Evolutionary conservation across 2,888 invertebrate genomes (phyloP).

Genomic region (Tiliacea aurago): DNA sequence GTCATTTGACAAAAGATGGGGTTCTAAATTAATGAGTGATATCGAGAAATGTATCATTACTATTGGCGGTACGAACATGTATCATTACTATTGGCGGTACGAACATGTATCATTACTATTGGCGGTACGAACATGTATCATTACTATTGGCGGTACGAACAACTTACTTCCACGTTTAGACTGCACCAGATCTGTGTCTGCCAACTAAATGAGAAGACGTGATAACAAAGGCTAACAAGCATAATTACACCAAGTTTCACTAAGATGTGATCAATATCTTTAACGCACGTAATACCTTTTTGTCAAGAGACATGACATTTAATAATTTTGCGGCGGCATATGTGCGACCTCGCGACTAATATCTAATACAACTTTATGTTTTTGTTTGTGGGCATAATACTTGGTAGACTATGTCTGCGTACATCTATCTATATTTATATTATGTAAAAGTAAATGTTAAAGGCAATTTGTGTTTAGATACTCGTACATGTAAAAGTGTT

Average conservation of each 20-base stretch:
- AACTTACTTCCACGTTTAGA: not conserved
- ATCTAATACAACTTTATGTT: slow-evolving; percentile 39
- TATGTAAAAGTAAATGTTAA: not conserved
- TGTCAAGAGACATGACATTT: slow-evolving; percentile 51
- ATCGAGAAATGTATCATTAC: not conserved
- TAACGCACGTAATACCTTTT: slow-evolving; percentile 35
- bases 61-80: too few species aligned
- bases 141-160: too few species aligned
- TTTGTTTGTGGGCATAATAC: slow-evolving; percentile 32
- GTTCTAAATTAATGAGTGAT: not conserved
- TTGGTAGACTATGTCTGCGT: slow-evolving; percentile 1
- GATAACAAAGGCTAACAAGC: slow-evolving; percentile 7
- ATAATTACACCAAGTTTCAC: not conserved
- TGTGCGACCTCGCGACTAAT: slow-evolving; percentile 29
- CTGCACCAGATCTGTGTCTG: not conserved
- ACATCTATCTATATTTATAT: not conserved
- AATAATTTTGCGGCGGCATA: slow-evolving; percentile 49
- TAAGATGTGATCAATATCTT: slow-evolving; percentile 40
- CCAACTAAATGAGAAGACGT: not conserved
- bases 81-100: too few species aligned
- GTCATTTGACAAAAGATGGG: not conserved
- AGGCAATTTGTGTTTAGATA: not conserved
- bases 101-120: too few species aligned
- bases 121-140: too few species aligned
- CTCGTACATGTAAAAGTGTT: too few species aligned